Evolutionary conservation across 2,888 invertebrate genomes (phyloP).

Genomic region (Venusia cambrica): DNA sequence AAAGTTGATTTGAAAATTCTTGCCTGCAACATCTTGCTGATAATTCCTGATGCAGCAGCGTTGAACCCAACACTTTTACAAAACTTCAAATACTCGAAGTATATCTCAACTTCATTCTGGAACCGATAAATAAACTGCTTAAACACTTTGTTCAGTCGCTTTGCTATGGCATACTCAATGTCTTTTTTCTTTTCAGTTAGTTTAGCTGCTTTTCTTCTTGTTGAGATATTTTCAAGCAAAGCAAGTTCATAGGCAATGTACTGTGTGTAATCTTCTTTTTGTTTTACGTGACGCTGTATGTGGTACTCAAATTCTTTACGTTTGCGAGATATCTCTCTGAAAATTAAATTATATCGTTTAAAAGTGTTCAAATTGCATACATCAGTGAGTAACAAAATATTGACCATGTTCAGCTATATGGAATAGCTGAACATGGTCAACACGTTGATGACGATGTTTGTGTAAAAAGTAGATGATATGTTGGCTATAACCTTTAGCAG

Average conservation of each 20-base stretch:
- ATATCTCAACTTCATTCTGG: constrained; percentile 86
- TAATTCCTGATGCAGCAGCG: constrained; percentile 76
- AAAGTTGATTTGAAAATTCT: neutral
- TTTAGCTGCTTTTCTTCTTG: constrained; percentile 80
- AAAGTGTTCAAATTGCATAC: too few relatives aligned
- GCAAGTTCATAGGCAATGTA: constrained; percentile 87
- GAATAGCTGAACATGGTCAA: too few relatives aligned
- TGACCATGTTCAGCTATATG: too few relatives aligned
- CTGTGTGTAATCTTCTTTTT: constrained; percentile 85
- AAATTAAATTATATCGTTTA: too few relatives aligned
- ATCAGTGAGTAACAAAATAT: too few relatives aligned
- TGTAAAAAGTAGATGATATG: too few relatives aligned
- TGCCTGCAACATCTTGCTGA: constrained; percentile 84
- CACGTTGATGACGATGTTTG: too few relatives aligned
- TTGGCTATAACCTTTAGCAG: too few relatives aligned
- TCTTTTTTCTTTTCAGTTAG: constrained; percentile 83
- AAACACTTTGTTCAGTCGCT: constrained; percentile 87
- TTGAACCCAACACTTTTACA: constrained; percentile 84
- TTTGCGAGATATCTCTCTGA: constrained; percentile 84
- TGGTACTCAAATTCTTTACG: constrained; percentile 87
- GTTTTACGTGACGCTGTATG: constrained; percentile 84
- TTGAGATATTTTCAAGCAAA: constrained; percentile 83
- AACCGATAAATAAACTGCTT: constrained; percentile 85
- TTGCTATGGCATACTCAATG: constrained; percentile 85
- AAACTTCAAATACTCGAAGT: constrained; percentile 90